Base-by-base conservation (phyloP, 1,140 invertebrate species). In the Zaprionus nigranus region DNA sequence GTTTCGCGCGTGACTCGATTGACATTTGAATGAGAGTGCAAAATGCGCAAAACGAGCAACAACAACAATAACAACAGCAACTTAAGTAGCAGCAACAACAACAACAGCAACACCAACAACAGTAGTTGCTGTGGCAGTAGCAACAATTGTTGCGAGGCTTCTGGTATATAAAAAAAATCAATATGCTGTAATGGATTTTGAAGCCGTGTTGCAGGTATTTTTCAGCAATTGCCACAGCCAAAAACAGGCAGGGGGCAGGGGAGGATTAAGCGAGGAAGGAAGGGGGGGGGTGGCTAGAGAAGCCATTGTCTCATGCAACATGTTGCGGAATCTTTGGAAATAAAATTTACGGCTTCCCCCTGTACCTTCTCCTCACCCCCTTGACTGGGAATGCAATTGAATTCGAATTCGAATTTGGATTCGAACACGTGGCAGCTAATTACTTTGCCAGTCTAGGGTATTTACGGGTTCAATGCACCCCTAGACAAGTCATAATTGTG, bases 11-110 rank as follows among this genome's bases (percentile, higher is more conserved):
- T 87, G 83, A 87, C 83, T 88, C 84, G 83, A 78, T 87, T 87
- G 83, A 88, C 83, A 87, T 87, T 87, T 87, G 81, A 87, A 88
- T 87, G 73, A 80, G 84, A 88, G 79, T 82, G 82, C 79, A 72
- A 85, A 85, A 87, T 87, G 82, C 71, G 60, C 62, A 87, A 79
- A 79, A 75, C 82, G 66, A 84, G 78, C 63, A 49, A 36, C 20
- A 60, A 15, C 40, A 67, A 24, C 36, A 60, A 15, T 28, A 67
- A 24, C 36, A 57, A 22, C 40, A 67, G 40, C n/a, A 66, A 60
- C 36, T 36, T 17, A 28, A 69, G 46, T 46, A 70, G 34, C 65
- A 72, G 20, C 53, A 75, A 40, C 46, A 65, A 61, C 74, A 82
- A 51, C 60, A 59, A n/a, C 28, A 56, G 40, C 30, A 61, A 17